Evolutionary conservation across 2,797 vertebrate genomes (phyloP).

Genomic region (Danio albolineatus): DNA sequence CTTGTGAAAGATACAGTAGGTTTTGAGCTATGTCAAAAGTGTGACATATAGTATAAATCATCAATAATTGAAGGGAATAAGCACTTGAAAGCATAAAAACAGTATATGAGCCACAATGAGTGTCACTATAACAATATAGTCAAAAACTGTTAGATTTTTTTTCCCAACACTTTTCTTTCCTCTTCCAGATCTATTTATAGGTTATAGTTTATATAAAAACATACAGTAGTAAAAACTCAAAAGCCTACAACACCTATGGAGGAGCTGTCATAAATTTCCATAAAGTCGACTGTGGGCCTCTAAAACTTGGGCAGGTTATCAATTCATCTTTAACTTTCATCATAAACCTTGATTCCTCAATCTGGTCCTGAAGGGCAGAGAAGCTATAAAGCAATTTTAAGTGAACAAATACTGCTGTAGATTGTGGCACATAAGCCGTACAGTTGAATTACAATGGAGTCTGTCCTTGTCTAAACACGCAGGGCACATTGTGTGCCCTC

Average conservation of each 20-base stretch:
- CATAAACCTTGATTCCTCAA: conserved; percentile 3
- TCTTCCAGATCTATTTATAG: no score
- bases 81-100: not conserved
- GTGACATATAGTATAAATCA: not conserved
- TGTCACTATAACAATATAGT: not conserved
- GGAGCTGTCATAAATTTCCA: conserved; percentile 14
- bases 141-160: not conserved
- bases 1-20: not conserved
- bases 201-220: not conserved
- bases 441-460: not conserved
- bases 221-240: conserved; percentile 5
- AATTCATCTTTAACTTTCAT: not conserved
- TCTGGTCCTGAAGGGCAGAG: conserved; percentile 4
- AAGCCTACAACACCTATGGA: not conserved
- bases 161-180: not conserved
- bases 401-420: conserved; percentile 12
- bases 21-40: not conserved
- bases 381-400: conserved; percentile 17
- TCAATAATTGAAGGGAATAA: not conserved
- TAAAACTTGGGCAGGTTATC: conserved; percentile 20
- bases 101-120: not conserved
- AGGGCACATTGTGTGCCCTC: not conserved
- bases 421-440: not conserved
- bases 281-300: conserved; percentile 10
- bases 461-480: conserved; percentile 15